Conservation (phyloP, 2,888 invertebrate genomes). For the Dicyrtomina minuta region DNA sequence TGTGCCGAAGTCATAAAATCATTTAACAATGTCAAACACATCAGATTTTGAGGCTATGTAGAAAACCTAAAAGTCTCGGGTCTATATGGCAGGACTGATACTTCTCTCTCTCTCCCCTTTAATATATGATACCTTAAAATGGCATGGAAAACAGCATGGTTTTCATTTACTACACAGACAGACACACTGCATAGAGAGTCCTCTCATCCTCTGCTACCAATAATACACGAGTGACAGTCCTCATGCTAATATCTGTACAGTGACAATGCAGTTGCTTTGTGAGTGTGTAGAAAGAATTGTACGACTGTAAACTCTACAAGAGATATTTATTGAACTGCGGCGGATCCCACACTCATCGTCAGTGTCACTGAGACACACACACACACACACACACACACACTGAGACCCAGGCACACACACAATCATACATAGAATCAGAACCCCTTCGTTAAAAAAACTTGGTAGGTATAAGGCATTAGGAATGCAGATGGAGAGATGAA, state of each 20-base stretch:
- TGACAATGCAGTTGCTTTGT: constrained; percentile 26
- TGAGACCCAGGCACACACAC: too few species aligned
- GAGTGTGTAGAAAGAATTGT: too few species aligned
- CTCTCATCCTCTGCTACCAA: not conserved
- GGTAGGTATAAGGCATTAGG: too few species aligned
- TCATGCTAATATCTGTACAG: not conserved
- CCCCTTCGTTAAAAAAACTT: too few species aligned
- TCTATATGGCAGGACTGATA: too few species aligned
- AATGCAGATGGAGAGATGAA: not conserved
- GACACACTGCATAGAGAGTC: not conserved
- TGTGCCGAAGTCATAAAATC: constrained; percentile 38
- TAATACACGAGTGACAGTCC: too few species aligned
- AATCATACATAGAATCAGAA: too few species aligned
- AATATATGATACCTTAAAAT: not conserved
- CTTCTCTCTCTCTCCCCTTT: not conserved
- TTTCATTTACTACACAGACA: not conserved
- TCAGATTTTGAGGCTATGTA: constrained; percentile 16
- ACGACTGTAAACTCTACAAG: too few species aligned
- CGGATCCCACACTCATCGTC: too few species aligned
- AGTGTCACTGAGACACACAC: too few species aligned
- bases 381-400: not conserved
- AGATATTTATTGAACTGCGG: too few species aligned
- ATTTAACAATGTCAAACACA: constrained; percentile 37
- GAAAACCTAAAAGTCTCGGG: not conserved
- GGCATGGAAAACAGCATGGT: not conserved